A percentile compares a stretch with the other conserved stretches of the same genome.
These are phyloP conservation scores for Didymodactylos carnosus DNA, from an alignment of 2,888 invertebrate genomes.

Conservation along the genomic window DNA sequence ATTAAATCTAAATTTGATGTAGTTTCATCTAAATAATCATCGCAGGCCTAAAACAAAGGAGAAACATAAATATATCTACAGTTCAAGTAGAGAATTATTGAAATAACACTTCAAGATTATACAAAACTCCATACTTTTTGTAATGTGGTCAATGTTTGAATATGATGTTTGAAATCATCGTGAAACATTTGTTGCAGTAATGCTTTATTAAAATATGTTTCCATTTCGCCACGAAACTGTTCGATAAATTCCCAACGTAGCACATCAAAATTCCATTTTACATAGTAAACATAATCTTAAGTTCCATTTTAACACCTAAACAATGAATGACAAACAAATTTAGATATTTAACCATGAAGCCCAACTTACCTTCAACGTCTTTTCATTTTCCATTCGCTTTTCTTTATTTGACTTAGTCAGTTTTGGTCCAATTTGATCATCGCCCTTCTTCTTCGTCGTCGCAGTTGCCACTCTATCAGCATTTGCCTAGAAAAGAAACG, in stretches of 20 bases:
- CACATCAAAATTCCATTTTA: conserved; percentile 84
- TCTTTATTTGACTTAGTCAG: conserved; percentile 67
- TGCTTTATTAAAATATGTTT: conserved; percentile 21
- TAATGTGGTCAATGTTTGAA: conserved; percentile 84
- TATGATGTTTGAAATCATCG: conserved; percentile 73
- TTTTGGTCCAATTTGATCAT: conserved; percentile 59
- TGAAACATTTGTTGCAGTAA: conserved; percentile 64
- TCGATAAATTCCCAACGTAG: conserved; percentile 84
- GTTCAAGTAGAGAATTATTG: too few relatives aligned
- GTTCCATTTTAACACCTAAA: too few relatives aligned
- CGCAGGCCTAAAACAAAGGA: conserved; percentile 54
- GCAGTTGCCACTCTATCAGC: neutral
- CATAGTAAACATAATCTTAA: too few relatives aligned
- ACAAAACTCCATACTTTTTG: too few relatives aligned
- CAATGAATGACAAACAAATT: too few relatives aligned
- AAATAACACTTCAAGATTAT: too few relatives aligned
- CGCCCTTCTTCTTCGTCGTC: conserved; percentile 60
- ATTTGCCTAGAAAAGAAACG: too few relatives aligned
- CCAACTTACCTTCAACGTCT: conserved; percentile 59
- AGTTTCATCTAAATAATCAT: conserved; percentile 55
- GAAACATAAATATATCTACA: too few relatives aligned
- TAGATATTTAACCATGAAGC: too few relatives aligned
- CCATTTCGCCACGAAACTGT: conserved; percentile 72
- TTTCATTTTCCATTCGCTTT: conserved; percentile 77
- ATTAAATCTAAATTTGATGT: conserved; percentile 78